Conservation (phyloP, 2,888 invertebrate genomes). For the Elmis aenea region DNA sequence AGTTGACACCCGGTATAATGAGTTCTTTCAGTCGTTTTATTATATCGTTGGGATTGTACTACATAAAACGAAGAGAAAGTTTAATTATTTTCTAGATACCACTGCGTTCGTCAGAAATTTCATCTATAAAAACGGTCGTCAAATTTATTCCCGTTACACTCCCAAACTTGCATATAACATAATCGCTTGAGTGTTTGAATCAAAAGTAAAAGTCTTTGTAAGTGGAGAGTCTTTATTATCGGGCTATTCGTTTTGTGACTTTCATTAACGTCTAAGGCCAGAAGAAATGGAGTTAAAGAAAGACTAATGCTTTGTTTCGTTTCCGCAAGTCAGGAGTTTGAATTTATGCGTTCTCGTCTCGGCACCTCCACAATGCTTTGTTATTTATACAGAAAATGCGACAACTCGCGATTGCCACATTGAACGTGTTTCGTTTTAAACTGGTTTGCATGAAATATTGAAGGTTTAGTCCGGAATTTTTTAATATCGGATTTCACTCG, state of each 20-base stretch:
- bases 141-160: too few species aligned
- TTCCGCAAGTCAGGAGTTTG: slow-evolving; percentile 13
- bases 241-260: slow-evolving; percentile 22
- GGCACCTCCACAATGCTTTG: slow-evolving; percentile 5
- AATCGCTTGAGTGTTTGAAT: too few species aligned
- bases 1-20: too few species aligned
- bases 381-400: slow-evolving; percentile 9
- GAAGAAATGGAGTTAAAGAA: slow-evolving; percentile 18
- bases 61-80: too few species aligned
- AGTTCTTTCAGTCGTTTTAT: too few species aligned
- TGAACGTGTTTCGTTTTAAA: slow-evolving; percentile 9
- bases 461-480: slow-evolving; percentile 7
- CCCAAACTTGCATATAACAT: too few species aligned
- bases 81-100: too few species aligned
- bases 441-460: slow-evolving; percentile 11
- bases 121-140: too few species aligned
- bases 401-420: slow-evolving; percentile 6
- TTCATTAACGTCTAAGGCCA: slow-evolving; percentile 23
- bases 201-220: slow-evolving; percentile 5
- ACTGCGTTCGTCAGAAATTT: too few species aligned
- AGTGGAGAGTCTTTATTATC: slow-evolving; percentile 13
- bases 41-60: too few species aligned
- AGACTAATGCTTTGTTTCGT: slow-evolving; percentile 23
- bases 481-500: too few species aligned
- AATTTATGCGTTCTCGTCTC: slow-evolving; percentile 10